Percentiles rank a stretch among this genome's conserved stretches.
These are phyloP conservation scores for Sebastiscus albofasciatus DNA, from an alignment of 2,797 vertebrate species.

Conservation along the genomic window DNA sequence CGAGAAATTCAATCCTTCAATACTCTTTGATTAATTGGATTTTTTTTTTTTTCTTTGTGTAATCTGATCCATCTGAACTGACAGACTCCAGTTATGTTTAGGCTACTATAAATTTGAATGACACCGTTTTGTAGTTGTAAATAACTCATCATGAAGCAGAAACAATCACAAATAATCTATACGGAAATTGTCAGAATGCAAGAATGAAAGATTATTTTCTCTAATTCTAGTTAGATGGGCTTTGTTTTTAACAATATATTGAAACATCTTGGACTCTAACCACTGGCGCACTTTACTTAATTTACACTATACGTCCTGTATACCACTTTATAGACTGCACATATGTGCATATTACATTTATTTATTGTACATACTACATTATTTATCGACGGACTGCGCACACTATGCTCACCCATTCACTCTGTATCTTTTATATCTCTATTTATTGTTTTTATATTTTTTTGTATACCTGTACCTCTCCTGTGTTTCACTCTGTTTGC, in stretches of 20 bases:
- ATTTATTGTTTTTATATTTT: too few relatives aligned
- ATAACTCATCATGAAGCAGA: not conserved
- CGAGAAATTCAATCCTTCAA: conserved; percentile 12
- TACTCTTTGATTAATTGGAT: not conserved
- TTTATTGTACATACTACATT: too few relatives aligned
- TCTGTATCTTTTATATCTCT: too few relatives aligned
- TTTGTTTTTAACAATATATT: not conserved
- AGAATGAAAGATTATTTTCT: not conserved
- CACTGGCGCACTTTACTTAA: too few relatives aligned
- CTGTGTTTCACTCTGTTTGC: too few relatives aligned
- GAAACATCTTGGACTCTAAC: too few relatives aligned
- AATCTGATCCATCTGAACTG: not conserved
- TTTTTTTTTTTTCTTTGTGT: not conserved
- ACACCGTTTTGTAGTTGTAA: not conserved
- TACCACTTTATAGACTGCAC: too few relatives aligned
- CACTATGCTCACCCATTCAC: too few relatives aligned
- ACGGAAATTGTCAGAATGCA: not conserved
- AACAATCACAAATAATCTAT: not conserved
- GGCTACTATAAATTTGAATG: not conserved
- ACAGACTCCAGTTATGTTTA: not conserved
- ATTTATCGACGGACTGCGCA: too few relatives aligned
- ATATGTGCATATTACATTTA: too few relatives aligned
- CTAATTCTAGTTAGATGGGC: not conserved
- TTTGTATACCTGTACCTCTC: too few relatives aligned
- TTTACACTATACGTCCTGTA: too few relatives aligned